These are phyloP conservation scores for Xestia c-nigrum DNA, from an alignment of 2,888 invertebrate genomes.

Conservation along the genomic window DNA sequence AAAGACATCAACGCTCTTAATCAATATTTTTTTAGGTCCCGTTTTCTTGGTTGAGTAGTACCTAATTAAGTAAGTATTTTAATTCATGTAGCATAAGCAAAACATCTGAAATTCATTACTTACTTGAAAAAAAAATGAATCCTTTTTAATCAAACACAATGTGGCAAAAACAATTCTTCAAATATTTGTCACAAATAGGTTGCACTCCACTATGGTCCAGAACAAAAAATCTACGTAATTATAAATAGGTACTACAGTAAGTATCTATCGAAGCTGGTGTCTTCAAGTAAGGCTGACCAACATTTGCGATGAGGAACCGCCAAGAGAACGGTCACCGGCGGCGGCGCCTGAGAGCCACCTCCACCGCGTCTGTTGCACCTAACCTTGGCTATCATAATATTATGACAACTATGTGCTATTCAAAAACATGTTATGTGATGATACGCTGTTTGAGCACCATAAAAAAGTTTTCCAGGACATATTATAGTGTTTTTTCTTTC, in stretches of 20 bases:
- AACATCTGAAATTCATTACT: not conserved
- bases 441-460: not conserved
- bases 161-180: not conserved
- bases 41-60: not conserved
- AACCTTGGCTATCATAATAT: slow-evolving; percentile 47
- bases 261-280: slow-evolving; percentile 63
- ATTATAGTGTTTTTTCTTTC: not conserved
- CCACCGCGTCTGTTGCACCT: slow-evolving; percentile 66
- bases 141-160: slow-evolving; percentile 37
- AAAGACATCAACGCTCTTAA: slow-evolving; percentile 30
- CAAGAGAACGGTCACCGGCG: slow-evolving; percentile 65
- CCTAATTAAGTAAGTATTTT: not conserved
- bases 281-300: slow-evolving; percentile 63
- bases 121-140: slow-evolving; percentile 11
- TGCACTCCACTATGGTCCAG: slow-evolving; percentile 38
- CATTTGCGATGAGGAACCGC: slow-evolving; percentile 64
- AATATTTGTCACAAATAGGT: slow-evolving; percentile 33
- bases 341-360: slow-evolving; percentile 63
- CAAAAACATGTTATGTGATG: slow-evolving; percentile 20
- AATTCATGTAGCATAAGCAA: not conserved
- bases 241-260: slow-evolving; percentile 36
- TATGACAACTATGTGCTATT: slow-evolving; percentile 31
- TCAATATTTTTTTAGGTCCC: not conserved
- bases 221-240: slow-evolving; percentile 14
- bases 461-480: not conserved